These are phyloP conservation scores for Lypha dubia DNA, from an alignment of 2,888 invertebrate genomes.

Conservation along the genomic window DNA sequence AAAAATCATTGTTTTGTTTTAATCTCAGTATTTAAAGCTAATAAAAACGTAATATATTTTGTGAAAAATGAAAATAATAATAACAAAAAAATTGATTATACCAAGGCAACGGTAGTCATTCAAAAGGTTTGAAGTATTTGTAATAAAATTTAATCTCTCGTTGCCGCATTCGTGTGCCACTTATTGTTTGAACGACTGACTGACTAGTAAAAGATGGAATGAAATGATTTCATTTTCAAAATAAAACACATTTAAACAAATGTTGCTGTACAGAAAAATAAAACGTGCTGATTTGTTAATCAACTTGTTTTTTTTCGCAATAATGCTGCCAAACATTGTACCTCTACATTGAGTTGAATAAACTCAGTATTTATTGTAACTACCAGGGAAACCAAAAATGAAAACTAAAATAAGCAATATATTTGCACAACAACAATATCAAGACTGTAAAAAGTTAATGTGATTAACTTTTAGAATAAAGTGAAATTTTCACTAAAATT, in stretches of 20 bases:
- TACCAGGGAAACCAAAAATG: neutral
- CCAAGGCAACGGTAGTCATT: constrained; percentile 10
- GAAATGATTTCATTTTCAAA: neutral
- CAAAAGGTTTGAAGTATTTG: constrained; percentile 6
- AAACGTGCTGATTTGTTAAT: constrained; percentile 49
- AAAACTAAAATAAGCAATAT: no score
- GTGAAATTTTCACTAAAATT: no score
- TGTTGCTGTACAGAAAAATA: neutral
- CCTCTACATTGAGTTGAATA: constrained; percentile 47
- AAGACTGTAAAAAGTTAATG: no score
- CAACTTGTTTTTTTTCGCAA: neutral
- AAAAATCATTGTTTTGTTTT: neutral
- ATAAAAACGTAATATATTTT: constrained; percentile 15
- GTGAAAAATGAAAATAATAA: neutral
- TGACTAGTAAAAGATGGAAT: constrained; percentile 1
- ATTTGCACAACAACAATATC: no score
- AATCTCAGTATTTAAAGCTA: neutral
- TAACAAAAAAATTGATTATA: constrained; percentile 4
- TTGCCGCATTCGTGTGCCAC: neutral
- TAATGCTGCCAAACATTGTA: constrained; percentile 43
- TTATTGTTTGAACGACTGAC: neutral
- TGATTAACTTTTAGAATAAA: no score
- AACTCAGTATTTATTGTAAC: constrained; percentile 23
- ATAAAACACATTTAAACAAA: constrained; percentile 25
- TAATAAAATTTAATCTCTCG: constrained; percentile 12